phyloP scores from a whole-genome alignment of 2,797 vertebrate genomes.

The Myotis myotis region DNA sequence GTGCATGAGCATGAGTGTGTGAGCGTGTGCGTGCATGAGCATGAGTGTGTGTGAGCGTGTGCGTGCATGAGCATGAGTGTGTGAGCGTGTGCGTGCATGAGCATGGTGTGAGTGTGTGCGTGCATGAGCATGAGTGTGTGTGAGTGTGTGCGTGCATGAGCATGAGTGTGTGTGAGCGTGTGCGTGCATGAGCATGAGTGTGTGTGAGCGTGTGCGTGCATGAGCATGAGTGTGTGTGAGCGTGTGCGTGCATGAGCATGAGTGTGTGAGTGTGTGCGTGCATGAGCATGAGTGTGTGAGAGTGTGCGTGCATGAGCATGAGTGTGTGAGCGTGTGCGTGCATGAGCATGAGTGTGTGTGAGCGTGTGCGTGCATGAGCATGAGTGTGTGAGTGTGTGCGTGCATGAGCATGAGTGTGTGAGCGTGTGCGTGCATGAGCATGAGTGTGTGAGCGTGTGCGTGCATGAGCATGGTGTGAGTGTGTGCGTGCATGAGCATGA shows the following conservation, averaged over 20 bases:
- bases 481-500: rapidly evolving
- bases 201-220: rapidly evolving
- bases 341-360: too few species aligned
- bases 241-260: rapidly evolving
- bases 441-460: too few species aligned
- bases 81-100: rapidly evolving
- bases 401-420: rapidly evolving
- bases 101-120: too few species aligned
- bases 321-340: too few species aligned
- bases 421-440: background rate
- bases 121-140: too few species aligned
- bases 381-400: too few species aligned
- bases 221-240: background rate
- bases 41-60: background rate
- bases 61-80: too few species aligned
- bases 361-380: rapidly evolving
- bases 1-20: background rate
- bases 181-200: too few species aligned
- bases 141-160: too few species aligned
- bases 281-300: rapidly evolving
- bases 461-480: background rate
- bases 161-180: background rate
- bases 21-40: rapidly evolving
- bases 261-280: background rate
- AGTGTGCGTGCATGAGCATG: rapidly evolving